Base-by-base conservation (phyloP, 2,797 vertebrate species). In the Lepilemur septentrionalis region DNA sequence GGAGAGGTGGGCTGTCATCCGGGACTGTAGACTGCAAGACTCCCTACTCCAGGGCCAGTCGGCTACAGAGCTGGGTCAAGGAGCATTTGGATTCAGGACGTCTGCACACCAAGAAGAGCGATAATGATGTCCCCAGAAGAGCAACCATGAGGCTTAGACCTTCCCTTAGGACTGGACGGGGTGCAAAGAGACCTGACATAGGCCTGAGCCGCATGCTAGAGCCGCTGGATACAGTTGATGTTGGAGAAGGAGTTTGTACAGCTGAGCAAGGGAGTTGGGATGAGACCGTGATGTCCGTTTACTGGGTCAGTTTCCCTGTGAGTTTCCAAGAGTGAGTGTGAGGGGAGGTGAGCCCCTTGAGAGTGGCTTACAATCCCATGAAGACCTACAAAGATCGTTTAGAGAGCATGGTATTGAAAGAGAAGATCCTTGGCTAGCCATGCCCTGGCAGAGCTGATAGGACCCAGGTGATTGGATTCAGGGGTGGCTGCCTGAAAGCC, bases 151-250 rank as follows among this genome's bases (percentile, higher is more conserved):
- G 18, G 23, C 17, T 57, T 63, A 35, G 20, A 7, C 67, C 38
- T 91, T 55, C 55, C 2, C 63, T 76, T 20, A 23, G 2, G 12
- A 5, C 20, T 48, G 38, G 4, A 6, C 8, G 5, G 5, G 30
- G 1, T 2, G 13, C 41, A 5, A 28, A 57, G 5, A 59, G 32
- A 4, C 43, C 4, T 10, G 4, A 12, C 41, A 38, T 1, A 52
- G 61, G 38, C 2, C 2, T 9, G 7, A 9, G 35, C 7, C 13
- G 28, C 12, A 23, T 0, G 0, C 25, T 10, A 7, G 28, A 46
- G 12, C 7, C n/a, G 8, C 17, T 81, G 17, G 4, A 4, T 18
- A 7, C 14, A 11, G 46, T 8, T 0, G 2, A 20, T 30, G 1
- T 9, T 7, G 48, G 18, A 41, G 18, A 38, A 85, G 1, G 1